Evolutionary conservation across 2,888 invertebrate genomes (phyloP), one percentile per base, ranked within the genome.

Genomic region (Scaptodrosophila latifasciaeformis): DNA sequence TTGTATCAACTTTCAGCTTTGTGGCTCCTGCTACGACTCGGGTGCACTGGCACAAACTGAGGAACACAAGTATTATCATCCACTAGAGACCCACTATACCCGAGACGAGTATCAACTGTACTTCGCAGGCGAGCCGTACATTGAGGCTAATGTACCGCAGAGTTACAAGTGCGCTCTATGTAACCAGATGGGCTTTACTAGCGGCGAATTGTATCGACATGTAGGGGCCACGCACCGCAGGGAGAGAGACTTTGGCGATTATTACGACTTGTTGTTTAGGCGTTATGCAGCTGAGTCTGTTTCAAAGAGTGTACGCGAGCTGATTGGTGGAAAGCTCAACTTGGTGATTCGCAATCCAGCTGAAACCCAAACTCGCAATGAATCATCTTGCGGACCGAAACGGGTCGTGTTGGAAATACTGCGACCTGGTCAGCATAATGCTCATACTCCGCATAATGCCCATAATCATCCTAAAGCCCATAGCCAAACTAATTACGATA

Each of bases 161-260:
- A 70, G 70, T 50, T 70, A 65, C 18, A 75, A 60, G 43, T 70
- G 70, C 10, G 71, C 59, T 0, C 10, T 70, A 1, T 70, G 70
- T 18, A 21, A 43, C 0, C 1, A 0, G 1, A 17, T 3, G 1
- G 71, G 68, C 0, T 54, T 59, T 2, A 57, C 21, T 3, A 39
- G 10, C 30, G 1, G 10, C 2, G 27, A 44, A 1, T 49, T 68
- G 40, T 54, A 50, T 18, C 13, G 12, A 9, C 70, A 70, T 17
- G 7, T 70, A 2, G 7, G 2, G 10, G 13, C 34, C 0, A 1
- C 0, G 6, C 70, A 70, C 42, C 21, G 12, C 0, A 10, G 13
- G 0, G 65, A 75, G 19, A 4, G 0, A 5, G 65, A 70, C 2
- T 62, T 40, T 9, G 5, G 35, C 2, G 45, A 43, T 0, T 70